Base-by-base conservation (phyloP, 1,140 invertebrate species). In the Phenacoccus solenopsis region DNA sequence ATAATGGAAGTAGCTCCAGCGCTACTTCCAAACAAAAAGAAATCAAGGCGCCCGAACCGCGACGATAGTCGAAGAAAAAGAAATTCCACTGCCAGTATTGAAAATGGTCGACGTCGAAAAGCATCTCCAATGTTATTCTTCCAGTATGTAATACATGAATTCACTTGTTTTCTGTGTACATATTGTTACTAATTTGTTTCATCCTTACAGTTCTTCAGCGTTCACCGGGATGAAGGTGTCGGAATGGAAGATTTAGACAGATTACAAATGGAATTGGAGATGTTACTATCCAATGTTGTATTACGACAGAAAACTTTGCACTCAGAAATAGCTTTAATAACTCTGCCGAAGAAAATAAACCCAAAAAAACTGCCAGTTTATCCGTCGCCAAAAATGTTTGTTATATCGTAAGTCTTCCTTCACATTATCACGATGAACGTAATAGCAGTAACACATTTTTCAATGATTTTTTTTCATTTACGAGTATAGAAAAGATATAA, bases 211-310 rank as follows among this genome's bases (percentile, higher is more conserved):
- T 89, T 64, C 74, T 90, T 27, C 79, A 81, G 56, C 80, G 86
- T 20, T 76, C 80, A 30, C 75, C 81, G n/a, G n/a, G 85, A 87
- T 35, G 86, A 88, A 70, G 82, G 83, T 32, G 80, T 90, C 61
- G 81, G 81, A 1, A 87, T 90, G 78, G 92, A 95, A 73, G 92
- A 96, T 77, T 79, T 96, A 16, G 92, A 96, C 77, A 82, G 82
- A 0, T 80, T 96, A 10, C 93, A 97, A 76, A 76, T 88, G 49
- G 94, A 96, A 77, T 78, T 96, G n/a, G 93, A 97, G 80, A 87
- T 87, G 49, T 78, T 96, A 25, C 80, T 95, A 10, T 91, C 90
- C 0, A 88, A 88, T 56, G 88, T 90, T 32, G 89, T 90, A 0
- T 83, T 93, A 1, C 81, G 93, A 57, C 84, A 86, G 72, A 81